Evolutionary conservation across 2,113 vertebrate genomes (phyloP), one percentile per base, ranked within the genome.

Genomic region (Rhipidura dahli): DNA sequence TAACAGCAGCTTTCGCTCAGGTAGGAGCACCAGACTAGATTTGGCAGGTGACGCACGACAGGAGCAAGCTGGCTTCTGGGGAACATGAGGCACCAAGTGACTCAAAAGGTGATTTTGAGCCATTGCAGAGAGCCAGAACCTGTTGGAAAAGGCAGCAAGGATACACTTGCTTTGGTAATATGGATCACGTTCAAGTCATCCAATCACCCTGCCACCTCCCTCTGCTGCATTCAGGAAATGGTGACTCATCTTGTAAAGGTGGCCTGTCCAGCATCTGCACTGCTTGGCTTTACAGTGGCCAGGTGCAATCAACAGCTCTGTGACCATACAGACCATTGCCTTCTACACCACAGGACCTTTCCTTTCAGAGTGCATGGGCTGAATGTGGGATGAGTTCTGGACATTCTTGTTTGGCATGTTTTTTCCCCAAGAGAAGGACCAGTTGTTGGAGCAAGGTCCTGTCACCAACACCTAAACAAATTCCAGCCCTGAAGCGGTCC

Each of bases 401-500:
- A 42, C 12, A 27, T 76, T 66, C 33, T 23, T 37, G 11, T 22
- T 40, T 45, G 20, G 23, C 28, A 39, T 6, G 14, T 0, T 8
- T 87, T 54, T 85, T 37, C 42, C 15, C 16, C 30, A 37, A 37
- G 16, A 54, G 6, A 21, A 92, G 53, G 66, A 56, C 39, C 0
- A 1, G 13, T 2, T 64, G 18, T 30, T 93, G 8, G 20, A 88
- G 14, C 8, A 40, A 72, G 33, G 21, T 42, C 23, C 30, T 85
- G 33, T 35, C 27, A 59, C 7, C 0, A 0, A 35, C 10, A 17
- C 9, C 61, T 76, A 26, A 83, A 53, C n/a, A 77, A 90, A 13
- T 23, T 61, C 17, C 14, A 72, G n/a, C 4, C 31, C 50, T 88
- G 17, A 47, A 68, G 9, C 7, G 2, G 12, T 27, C 20, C n/a